Percentiles rank a stretch among this genome's conserved stretches.
Evolutionary conservation across 2,888 invertebrate genomes (phyloP).

Genomic region (Lasius platythorax): DNA sequence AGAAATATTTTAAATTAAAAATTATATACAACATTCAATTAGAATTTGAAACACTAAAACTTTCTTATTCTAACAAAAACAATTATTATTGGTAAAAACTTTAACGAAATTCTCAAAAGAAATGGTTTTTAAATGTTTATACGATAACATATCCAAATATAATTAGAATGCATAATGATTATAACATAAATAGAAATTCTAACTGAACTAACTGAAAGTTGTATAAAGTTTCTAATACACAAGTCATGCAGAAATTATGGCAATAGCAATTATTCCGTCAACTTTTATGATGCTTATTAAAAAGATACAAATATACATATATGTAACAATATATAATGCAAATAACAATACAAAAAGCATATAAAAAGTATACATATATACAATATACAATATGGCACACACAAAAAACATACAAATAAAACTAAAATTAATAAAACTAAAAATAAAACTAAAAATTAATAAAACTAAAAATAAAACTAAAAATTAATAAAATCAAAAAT

Average conservation of each 20-base stretch:
- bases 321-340: background rate
- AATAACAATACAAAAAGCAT: conserved; percentile 12
- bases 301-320: background rate
- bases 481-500: background rate
- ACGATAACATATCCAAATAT: background rate
- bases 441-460: background rate
- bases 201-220: background rate
- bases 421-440: background rate
- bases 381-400: background rate
- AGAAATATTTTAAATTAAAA: background rate
- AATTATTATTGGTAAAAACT: background rate
- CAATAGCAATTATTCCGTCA: conserved; percentile 4
- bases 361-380: conserved; percentile 13
- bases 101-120: background rate
- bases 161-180: background rate
- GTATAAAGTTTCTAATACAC: conserved; percentile 5
- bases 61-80: background rate
- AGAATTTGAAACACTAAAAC: background rate
- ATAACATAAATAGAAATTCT: background rate
- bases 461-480: background rate
- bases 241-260: conserved; percentile 4
- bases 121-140: background rate
- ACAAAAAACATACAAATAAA: background rate
- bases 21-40: background rate
- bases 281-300: background rate